phyloP scores from a whole-genome alignment of 2,888 invertebrate species.

The Oscheius onirici region DNA sequence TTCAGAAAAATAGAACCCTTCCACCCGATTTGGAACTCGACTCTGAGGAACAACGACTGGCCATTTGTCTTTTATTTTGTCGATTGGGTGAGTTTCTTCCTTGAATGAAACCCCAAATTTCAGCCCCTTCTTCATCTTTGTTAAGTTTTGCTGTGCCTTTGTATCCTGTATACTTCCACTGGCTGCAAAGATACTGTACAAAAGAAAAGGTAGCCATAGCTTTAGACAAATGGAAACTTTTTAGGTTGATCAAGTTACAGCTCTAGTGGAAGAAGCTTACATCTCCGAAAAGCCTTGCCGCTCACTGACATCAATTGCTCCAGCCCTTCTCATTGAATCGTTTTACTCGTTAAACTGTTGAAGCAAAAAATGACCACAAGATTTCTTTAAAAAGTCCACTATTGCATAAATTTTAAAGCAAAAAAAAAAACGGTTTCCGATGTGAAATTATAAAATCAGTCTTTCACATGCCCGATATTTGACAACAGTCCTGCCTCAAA shows the following conservation, averaged over 20 bases:
- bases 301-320: neutral
- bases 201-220: neutral
- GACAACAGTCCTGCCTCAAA: neutral
- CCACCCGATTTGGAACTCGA: constrained; percentile 31
- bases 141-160: constrained; percentile 12
- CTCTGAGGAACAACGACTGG: constrained; percentile 49
- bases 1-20: neutral
- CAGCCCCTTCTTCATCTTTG: neutral
- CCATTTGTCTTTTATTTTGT: constrained; percentile 51
- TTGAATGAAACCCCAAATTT: neutral
- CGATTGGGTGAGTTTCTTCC: neutral
- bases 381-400: too few species aligned
- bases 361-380: too few species aligned
- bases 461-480: neutral
- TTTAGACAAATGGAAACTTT: neutral
- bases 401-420: too few species aligned
- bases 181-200: constrained; percentile 7
- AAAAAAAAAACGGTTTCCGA: neutral
- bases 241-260: neutral
- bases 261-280: neutral
- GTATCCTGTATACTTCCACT: constrained; percentile 12
- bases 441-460: too few species aligned
- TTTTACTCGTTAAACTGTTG: neutral
- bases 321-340: constrained; percentile 7
- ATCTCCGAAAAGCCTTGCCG: neutral